Evolutionary conservation across 2,113 vertebrate species (phyloP).

Genomic region (Tonatia bakeri): DNA sequence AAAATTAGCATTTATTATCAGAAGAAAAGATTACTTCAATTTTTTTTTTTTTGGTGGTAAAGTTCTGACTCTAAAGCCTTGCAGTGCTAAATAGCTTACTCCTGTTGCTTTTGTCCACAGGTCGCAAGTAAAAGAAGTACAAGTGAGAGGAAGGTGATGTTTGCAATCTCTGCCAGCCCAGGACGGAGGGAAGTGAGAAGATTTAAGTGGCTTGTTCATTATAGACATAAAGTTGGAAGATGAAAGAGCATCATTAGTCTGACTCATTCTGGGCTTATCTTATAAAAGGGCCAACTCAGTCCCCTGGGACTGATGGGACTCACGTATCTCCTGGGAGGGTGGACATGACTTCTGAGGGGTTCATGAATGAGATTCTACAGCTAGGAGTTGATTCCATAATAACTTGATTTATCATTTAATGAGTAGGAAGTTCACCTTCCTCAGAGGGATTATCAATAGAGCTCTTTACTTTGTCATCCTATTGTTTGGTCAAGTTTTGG

Average conservation of each 20-base stretch:
- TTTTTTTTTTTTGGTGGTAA: background rate
- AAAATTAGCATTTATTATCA: slow-evolving; percentile 18
- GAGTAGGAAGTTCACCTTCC: background rate
- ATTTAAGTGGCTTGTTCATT: background rate
- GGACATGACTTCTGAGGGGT: background rate
- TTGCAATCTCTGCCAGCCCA: background rate
- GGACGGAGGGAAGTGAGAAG: background rate
- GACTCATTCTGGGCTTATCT: background rate
- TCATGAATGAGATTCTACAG: background rate
- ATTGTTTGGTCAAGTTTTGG: background rate
- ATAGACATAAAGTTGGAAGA: background rate
- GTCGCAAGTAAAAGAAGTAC: background rate
- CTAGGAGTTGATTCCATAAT: background rate
- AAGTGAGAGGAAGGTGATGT: background rate
- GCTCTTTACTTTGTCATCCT: background rate
- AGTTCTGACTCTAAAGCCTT: background rate
- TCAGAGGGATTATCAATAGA: background rate
- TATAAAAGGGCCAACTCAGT: background rate
- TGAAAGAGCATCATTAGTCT: background rate
- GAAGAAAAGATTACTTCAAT: slow-evolving; percentile 17
- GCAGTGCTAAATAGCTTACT: background rate
- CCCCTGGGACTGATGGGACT: background rate
- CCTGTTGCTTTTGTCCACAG: slow-evolving; percentile 7
- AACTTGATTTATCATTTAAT: background rate
- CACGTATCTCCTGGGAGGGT: fast-evolving